Base-by-base conservation (phyloP, 2,797 vertebrate genomes). In the Ctenopoma multispine region DNA sequence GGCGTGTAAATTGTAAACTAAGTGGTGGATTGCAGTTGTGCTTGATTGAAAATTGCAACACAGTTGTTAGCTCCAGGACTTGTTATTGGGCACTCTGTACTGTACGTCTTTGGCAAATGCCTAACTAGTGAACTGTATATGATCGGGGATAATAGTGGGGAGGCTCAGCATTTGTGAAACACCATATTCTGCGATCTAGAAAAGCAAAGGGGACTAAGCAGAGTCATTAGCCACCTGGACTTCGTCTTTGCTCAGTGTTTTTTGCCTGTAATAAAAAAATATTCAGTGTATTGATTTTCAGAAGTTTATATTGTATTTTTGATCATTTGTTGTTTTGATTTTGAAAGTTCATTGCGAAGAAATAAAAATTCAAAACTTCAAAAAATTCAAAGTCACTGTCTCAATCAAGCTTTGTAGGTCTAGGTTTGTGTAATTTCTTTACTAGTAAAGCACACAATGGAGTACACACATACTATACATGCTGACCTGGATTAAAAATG, bases 281-380 rank as follows among this genome's bases (percentile, higher is more conserved):
- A 84, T 84, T 90, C 77, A 77, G 80, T 93, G 87, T 92, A 82
- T 89, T 91, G 77, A 91, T 92, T 93, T 92, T 92, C 90, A 91
- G 82, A 93, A 82, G 82, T 93, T 94, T 94, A 94, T 93, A 92
- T 93, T 94, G 92, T 94, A 90, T 93, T 93, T 93, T 93, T 91
- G 83, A 87, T 90, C 81, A 77, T 89, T 88, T 89, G 70, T 77
- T 84, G 85, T 83, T 54, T 83, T 86, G 27, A 34, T 61, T 89
- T 92, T 87, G 72, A 79, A 91, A 91, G 83, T 85, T 91, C 83
- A 89, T 92, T 87, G 77, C 48, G 71, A 90, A 91, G 66, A 91
- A 93, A 93, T 90, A 91, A 92, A 92, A 84, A 87, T 66, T 80
- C 40, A 86, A 85, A 90, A 87, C 69, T 69, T 55, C 64, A 27